Percentiles rank a stretch among this genome's conserved stretches.
phyloP scores from a whole-genome alignment of 2,113 vertebrate species.

The Hystrix brachyura region DNA sequence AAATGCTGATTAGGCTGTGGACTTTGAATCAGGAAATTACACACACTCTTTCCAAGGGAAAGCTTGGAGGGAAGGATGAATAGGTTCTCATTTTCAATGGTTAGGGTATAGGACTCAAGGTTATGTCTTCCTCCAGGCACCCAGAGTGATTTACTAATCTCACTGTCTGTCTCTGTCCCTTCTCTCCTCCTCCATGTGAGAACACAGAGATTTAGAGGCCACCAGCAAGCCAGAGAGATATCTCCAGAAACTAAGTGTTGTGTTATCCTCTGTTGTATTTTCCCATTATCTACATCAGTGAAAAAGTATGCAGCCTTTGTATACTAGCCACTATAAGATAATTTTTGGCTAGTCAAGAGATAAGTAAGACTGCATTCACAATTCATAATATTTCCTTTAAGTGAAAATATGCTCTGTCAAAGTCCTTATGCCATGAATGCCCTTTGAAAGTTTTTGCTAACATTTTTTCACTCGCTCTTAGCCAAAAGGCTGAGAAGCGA shows the following conservation, averaged over 20 bases:
- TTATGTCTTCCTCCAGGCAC: not conserved
- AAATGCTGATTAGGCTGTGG: not conserved
- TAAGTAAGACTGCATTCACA: not conserved
- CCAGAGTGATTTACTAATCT: not conserved
- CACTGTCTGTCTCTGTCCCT: not conserved
- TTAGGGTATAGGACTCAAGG: not conserved
- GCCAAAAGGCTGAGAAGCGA: too few species aligned
- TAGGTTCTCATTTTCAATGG: not conserved
- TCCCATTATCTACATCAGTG: not conserved
- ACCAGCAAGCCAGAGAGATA: not conserved
- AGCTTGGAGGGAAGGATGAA: not conserved
- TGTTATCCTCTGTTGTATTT: not conserved
- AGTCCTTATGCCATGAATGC: not conserved
- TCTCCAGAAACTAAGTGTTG: not conserved
- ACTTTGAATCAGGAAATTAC: accelerated
- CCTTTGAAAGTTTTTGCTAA: not conserved
- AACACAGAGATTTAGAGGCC: not conserved
- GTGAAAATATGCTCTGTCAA: not conserved
- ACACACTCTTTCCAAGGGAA: not conserved
- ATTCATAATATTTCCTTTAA: slow-evolving; percentile 15
- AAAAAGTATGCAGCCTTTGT: not conserved
- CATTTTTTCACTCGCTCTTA: not conserved
- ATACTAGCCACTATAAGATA: not conserved
- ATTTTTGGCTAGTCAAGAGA: not conserved
- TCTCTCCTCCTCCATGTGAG: not conserved